These are phyloP conservation scores for Epsilonema sp. DNA, from an alignment of 2,888 invertebrate species.

Conservation along the genomic window DNA sequence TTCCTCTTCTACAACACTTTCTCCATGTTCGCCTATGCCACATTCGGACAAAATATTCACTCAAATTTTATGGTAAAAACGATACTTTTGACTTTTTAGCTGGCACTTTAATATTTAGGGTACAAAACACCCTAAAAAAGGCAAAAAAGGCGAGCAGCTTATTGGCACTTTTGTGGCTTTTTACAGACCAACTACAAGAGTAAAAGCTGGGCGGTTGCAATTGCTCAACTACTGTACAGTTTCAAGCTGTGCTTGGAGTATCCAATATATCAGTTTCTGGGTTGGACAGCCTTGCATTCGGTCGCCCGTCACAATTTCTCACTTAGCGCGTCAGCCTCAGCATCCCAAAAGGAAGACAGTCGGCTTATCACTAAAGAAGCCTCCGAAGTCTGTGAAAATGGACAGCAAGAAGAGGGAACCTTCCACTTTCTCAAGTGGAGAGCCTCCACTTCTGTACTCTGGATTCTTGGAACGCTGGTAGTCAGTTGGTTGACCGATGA, in stretches of 20 bases:
- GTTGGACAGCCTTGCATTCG: too few species aligned
- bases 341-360: too few species aligned
- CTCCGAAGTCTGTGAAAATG: too few species aligned
- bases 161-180: too few species aligned
- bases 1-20: slow-evolving; percentile 6
- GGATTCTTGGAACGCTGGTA: background rate
- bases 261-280: slow-evolving; percentile 6
- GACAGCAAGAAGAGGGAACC: too few species aligned
- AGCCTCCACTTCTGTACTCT: background rate
- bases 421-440: too few species aligned
- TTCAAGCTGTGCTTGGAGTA: slow-evolving; percentile 6
- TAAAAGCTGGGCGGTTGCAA: background rate
- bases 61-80: slow-evolving; percentile 4
- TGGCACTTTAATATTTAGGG: background rate
- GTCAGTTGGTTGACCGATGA: background rate
- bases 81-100: background rate
- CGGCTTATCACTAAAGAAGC: too few species aligned
- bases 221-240: slow-evolving; percentile 3
- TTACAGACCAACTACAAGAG: slow-evolving; percentile 1
- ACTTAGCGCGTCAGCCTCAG: too few species aligned
- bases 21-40: slow-evolving; percentile 2
- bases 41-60: slow-evolving; percentile 1
- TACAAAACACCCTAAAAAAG: too few species aligned
- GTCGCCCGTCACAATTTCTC: too few species aligned
- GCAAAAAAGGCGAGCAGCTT: too few species aligned